phyloP scores from a whole-genome alignment of 2,888 invertebrate species.

The Anthoptus insignis region DNA sequence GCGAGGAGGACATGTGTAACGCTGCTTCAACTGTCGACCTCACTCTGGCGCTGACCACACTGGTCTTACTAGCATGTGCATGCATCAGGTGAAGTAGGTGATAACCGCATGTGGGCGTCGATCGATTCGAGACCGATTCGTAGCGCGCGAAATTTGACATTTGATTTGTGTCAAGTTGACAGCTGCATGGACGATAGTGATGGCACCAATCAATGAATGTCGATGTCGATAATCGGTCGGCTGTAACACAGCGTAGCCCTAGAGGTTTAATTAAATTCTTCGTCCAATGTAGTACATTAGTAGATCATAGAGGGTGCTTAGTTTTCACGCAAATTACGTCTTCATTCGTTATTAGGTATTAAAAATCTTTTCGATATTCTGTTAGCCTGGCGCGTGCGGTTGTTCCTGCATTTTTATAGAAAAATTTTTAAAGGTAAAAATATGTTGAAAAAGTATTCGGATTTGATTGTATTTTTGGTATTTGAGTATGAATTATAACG shows the following conservation, averaged over 20 bases:
- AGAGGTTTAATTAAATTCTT: slow-evolving; percentile 74
- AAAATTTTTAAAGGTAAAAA: slow-evolving; percentile 21
- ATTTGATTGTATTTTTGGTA: slow-evolving; percentile 8
- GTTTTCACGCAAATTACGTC: slow-evolving; percentile 63
- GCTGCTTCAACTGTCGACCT: slow-evolving; percentile 61
- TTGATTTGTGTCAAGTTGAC: slow-evolving; percentile 37
- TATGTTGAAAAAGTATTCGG: background rate
- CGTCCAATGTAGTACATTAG: slow-evolving; percentile 82
- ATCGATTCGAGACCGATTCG: slow-evolving; percentile 52
- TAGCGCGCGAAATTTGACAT: slow-evolving; percentile 16
- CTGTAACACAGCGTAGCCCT: slow-evolving; percentile 61
- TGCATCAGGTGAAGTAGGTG: slow-evolving; percentile 82
- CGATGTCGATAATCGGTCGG: slow-evolving; percentile 61
- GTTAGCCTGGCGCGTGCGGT: slow-evolving; percentile 7
- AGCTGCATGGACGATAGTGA: slow-evolving; percentile 24
- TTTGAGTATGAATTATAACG: background rate
- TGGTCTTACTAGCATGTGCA: slow-evolving; percentile 78
- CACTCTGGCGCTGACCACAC: slow-evolving; percentile 63
- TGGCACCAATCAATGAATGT: slow-evolving; percentile 31
- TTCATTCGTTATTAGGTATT: slow-evolving; percentile 5
- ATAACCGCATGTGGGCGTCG: slow-evolving; percentile 59
- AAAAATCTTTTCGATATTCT: background rate
- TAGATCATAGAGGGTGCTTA: slow-evolving; percentile 68
- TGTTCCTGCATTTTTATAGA: slow-evolving; percentile 16
- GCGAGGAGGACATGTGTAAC: slow-evolving; percentile 99